Evolutionary conservation across 2,797 vertebrate species (phyloP).

Genomic region (Lagorchestes hirsutus): DNA sequence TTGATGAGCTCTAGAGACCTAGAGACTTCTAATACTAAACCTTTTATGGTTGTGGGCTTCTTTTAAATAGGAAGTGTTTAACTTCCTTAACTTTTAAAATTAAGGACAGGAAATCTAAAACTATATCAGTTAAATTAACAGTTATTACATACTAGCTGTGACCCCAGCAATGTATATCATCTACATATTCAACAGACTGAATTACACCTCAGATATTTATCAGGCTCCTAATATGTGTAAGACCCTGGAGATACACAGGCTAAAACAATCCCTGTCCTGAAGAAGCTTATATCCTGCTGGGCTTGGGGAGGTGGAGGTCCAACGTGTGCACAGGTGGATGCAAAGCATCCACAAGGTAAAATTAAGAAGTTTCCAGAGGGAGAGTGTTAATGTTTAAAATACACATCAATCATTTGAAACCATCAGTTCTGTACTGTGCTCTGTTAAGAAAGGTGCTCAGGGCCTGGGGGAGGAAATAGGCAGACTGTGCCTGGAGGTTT

Average conservation of each 20-base stretch:
- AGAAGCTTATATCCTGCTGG: not conserved
- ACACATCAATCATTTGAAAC: not conserved
- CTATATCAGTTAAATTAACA: not conserved
- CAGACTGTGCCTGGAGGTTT: not conserved
- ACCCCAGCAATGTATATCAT: not conserved
- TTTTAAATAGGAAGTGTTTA: not conserved
- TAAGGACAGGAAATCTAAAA: not conserved
- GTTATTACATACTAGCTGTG: not conserved
- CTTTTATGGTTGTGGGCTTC: not conserved
- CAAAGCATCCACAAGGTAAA: not conserved
- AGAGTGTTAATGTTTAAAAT: not conserved
- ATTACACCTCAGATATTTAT: not conserved
- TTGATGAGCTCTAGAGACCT: not conserved
- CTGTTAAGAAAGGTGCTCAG: not conserved
- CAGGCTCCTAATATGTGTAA: not conserved
- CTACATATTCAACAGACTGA: not conserved
- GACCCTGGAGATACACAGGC: not conserved
- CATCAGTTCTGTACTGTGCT: not conserved
- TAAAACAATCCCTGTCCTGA: not conserved
- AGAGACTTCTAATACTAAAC: not conserved
- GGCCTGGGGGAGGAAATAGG: not conserved
- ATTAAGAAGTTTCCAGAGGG: not conserved
- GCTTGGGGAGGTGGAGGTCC: not conserved
- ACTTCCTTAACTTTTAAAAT: conserved; percentile 20
- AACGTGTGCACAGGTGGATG: not conserved